A percentile compares a stretch with the other conserved stretches of the same genome.
These are phyloP conservation scores for Nephila pilipes DNA, from an alignment of 1,140 invertebrate species.

Conservation along the genomic window DNA sequence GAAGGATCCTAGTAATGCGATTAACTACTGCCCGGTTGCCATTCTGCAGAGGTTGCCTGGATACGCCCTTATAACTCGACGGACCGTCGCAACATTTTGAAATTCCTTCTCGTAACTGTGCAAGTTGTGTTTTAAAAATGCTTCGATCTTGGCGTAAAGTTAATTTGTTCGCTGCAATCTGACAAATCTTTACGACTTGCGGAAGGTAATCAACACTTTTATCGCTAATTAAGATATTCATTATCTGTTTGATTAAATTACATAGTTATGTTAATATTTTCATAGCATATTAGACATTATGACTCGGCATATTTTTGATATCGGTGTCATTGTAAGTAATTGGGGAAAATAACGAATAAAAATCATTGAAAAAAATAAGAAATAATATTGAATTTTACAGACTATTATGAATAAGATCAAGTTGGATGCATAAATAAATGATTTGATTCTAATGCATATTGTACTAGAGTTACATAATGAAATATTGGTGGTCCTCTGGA, in stretches of 20 bases:
- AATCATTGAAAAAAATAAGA: too few relatives aligned
- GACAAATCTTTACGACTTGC: neutral
- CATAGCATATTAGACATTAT: too few relatives aligned
- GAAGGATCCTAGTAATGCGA: conserved; percentile 58
- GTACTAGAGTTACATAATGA: too few relatives aligned
- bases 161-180: conserved; percentile 24
- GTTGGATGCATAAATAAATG: too few relatives aligned
- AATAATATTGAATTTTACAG: too few relatives aligned
- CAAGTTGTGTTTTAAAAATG: neutral
- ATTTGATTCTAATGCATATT: too few relatives aligned
- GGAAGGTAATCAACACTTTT: neutral
- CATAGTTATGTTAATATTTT: too few relatives aligned
- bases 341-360: too few relatives aligned
- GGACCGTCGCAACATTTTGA: neutral
- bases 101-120: conserved; percentile 48
- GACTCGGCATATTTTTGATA: too few relatives aligned
- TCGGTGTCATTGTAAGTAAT: too few relatives aligned
- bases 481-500: too few relatives aligned
- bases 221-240: neutral
- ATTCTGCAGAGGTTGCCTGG: conserved; percentile 47
- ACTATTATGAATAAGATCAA: too few relatives aligned
- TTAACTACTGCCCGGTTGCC: conserved; percentile 27
- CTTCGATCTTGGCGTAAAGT: neutral
- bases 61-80: conserved; percentile 29
- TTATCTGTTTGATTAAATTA: neutral